A percentile compares a stretch with the other conserved stretches of the same genome.
Conservation (phyloP, 2,113 vertebrate genomes). For the Tetrax tetrax region DNA sequence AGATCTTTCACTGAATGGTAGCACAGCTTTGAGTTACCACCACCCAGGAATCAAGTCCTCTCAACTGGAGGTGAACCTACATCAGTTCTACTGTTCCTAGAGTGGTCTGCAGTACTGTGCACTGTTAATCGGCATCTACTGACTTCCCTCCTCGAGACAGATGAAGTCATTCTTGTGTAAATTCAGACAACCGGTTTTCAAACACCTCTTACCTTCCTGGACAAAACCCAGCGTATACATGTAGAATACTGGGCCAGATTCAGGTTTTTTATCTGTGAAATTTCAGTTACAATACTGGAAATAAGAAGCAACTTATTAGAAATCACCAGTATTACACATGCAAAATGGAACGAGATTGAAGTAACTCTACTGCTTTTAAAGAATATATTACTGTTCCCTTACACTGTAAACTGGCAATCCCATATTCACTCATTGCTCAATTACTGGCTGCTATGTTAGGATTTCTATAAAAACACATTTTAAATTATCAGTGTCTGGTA, state of each 20-base stretch:
- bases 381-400: background rate
- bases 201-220: background rate
- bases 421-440: background rate
- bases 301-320: background rate
- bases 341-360: background rate
- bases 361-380: background rate
- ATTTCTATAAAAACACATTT: background rate
- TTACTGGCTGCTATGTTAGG: background rate
- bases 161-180: background rate
- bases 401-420: background rate
- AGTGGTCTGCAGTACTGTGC: background rate
- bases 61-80: background rate
- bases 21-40: background rate
- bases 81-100: background rate
- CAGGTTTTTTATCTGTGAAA: background rate
- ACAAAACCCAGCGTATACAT: background rate
- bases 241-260: background rate
- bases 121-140: background rate
- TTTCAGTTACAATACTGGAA: background rate
- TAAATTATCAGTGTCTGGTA: background rate
- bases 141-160: background rate
- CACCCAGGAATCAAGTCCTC: background rate
- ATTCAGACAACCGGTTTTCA: background rate
- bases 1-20: background rate
- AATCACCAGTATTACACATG: background rate